These are phyloP conservation scores for Mus spretus DNA, from an alignment of 2,797 vertebrate genomes.

Conservation along the genomic window DNA sequence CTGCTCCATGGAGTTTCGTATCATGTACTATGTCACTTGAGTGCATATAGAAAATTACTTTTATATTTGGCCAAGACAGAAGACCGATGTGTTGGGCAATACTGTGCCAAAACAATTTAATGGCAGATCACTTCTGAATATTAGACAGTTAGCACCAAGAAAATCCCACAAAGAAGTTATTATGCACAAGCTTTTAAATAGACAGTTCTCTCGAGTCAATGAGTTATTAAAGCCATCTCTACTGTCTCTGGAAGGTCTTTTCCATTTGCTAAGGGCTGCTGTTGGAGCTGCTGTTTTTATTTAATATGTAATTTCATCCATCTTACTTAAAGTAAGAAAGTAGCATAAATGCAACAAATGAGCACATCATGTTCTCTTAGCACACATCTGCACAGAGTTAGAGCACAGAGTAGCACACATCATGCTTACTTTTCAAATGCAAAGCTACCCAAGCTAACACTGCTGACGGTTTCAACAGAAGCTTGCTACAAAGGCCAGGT, in stretches of 20 bases:
- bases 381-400: slow-evolving; percentile 89
- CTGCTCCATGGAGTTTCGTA: neutral
- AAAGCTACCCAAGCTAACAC: slow-evolving; percentile 67
- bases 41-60: slow-evolving; percentile 9
- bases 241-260: slow-evolving; percentile 70
- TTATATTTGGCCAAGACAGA: slow-evolving; percentile 58
- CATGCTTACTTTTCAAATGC: slow-evolving; percentile 77
- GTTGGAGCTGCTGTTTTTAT: slow-evolving; percentile 86
- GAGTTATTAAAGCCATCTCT: slow-evolving; percentile 69
- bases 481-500: slow-evolving; percentile 37
- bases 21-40: neutral
- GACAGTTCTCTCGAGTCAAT: slow-evolving; percentile 62
- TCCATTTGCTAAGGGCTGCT: slow-evolving; percentile 77
- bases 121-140: slow-evolving; percentile 64
- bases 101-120: slow-evolving; percentile 61
- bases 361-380: slow-evolving; percentile 89
- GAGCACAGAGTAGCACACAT: slow-evolving; percentile 78
- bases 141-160: slow-evolving; percentile 41
- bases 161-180: slow-evolving; percentile 59
- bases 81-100: slow-evolving; percentile 51
- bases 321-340: slow-evolving; percentile 88
- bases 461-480: slow-evolving; percentile 37
- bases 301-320: slow-evolving; percentile 90
- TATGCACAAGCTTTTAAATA: slow-evolving; percentile 39
- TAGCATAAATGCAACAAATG: slow-evolving; percentile 89